A percentile compares a stretch with the other conserved stretches of the same genome.
phyloP scores from a whole-genome alignment of 2,113 vertebrate species.

The Empidonax traillii region DNA sequence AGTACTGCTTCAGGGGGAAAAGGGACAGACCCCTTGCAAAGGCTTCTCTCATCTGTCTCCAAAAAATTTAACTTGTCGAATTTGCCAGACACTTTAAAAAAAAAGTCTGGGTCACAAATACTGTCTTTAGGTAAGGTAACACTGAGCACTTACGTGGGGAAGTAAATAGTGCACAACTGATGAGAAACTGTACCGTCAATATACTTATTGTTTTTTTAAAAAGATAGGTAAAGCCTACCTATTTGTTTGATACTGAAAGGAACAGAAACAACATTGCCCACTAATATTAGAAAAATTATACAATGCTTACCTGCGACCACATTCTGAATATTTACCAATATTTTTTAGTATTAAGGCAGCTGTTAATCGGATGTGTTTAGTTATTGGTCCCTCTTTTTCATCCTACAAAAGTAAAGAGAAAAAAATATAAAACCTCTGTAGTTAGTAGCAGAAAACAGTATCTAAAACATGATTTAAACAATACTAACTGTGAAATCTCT shows the following conservation, averaged over 20 bases:
- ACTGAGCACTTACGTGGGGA: background rate
- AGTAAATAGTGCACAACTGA: background rate
- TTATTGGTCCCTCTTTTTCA: conserved; percentile 99
- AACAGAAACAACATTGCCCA: background rate
- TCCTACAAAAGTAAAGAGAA: conserved; percentile 77
- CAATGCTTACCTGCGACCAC: conserved; percentile 92
- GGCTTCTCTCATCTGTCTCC: background rate
- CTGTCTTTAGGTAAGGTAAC: background rate
- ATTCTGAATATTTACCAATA: conserved; percentile 99
- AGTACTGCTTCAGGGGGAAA: background rate
- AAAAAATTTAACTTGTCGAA: background rate
- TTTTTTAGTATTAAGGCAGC: conserved; percentile 99
- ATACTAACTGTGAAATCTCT: conserved; percentile 97
- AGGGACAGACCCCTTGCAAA: background rate
- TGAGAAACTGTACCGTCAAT: accelerated
- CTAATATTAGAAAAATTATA: background rate
- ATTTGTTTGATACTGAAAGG: background rate
- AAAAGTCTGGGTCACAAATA: background rate
- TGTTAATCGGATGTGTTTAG: conserved; percentile 99
- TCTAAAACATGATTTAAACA: background rate
- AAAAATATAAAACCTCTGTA: background rate
- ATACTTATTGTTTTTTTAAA: background rate
- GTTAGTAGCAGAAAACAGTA: background rate
- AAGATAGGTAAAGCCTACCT: background rate
- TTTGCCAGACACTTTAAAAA: background rate